Base-by-base conservation (phyloP, 2,888 invertebrate species). In the Phymatocera aterrima region DNA sequence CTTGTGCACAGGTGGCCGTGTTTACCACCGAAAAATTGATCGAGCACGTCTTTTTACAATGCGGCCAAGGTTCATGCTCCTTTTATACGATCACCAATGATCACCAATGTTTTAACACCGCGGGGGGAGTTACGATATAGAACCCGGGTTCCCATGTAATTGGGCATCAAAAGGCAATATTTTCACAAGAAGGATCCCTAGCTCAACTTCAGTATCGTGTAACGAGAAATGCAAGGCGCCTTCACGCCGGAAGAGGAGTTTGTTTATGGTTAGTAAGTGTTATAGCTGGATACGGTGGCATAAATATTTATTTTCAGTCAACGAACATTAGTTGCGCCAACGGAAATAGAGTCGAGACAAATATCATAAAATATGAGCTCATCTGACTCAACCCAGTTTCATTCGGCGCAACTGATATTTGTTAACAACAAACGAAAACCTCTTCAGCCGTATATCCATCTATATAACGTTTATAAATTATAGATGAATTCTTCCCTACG, bases 131-230 rank as follows among this genome's bases (percentile, higher is more conserved):
- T 74, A 24, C 74, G 80, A 37, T 81, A 82, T 83, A 83, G 84
- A 84, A 81, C 80, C 83, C 78, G 81, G 78, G 77, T 82, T 82
- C 72, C 85, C 81, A 85, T 87, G 87, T 87, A 88, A 88, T 88
- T 87, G 87, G 87, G 87, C 88, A 88, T 86, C 84, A 85, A 87
- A 88, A 83, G 83, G 81, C 83, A 80, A 87, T 88, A 88, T 87
- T 87, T 88, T 70, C 21, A 78, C 43, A 54, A 28, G 34, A 57
- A 64, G 37, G 15, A 40, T 24, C 51, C 12, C 18, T 34, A 24
- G n/a, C 46, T 70, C 40, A 10, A 64, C 64, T 40, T 18, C 37
- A 64, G 34, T 64, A 64, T n/a, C n/a, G 64, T 37, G 64, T 40
- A 64, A 40, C 64, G n/a, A 10, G 37, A 3, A n/a, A 10, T 21